phyloP scores from a whole-genome alignment of 1,140 invertebrate genomes.

The Conopomorpha cramerella region DNA sequence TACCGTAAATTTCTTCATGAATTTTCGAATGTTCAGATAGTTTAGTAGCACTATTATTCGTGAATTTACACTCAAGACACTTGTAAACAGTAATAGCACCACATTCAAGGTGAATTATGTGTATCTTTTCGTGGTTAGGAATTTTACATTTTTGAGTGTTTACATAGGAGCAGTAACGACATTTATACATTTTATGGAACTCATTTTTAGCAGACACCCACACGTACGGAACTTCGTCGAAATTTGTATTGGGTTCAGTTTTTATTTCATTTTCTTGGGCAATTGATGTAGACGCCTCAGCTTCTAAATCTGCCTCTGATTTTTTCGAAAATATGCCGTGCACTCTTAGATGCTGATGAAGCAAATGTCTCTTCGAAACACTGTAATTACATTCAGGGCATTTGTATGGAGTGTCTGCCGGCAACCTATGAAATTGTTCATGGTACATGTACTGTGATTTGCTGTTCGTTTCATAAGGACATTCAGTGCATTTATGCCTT shows the following conservation, averaged over 20 bases:
- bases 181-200: conserved; percentile 84
- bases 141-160: conserved; percentile 79
- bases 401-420: conserved; percentile 72
- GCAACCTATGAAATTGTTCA: conserved; percentile 80
- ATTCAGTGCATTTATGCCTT: conserved; percentile 72
- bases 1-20: conserved; percentile 72
- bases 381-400: conserved; percentile 83
- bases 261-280: conserved; percentile 14
- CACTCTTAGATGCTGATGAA: conserved; percentile 78
- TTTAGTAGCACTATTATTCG: conserved; percentile 74
- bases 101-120: conserved; percentile 61
- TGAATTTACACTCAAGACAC: conserved; percentile 82
- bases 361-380: conserved; percentile 76
- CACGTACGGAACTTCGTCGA: conserved; percentile 66
- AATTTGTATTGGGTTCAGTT: conserved; percentile 13
- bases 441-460: conserved; percentile 85
- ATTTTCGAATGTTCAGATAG: conserved; percentile 80
- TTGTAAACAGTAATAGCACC: conserved; percentile 47
- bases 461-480: conserved; percentile 81
- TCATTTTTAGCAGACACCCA: conserved; percentile 75
- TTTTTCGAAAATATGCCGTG: conserved; percentile 65
- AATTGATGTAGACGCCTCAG: conserved; percentile 15
- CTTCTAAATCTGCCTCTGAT: conserved; percentile 27
- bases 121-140: conserved; percentile 86
- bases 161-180: conserved; percentile 82